Evolutionary conservation across 2,888 invertebrate species (phyloP).

Genomic region (Elmis aenea): DNA sequence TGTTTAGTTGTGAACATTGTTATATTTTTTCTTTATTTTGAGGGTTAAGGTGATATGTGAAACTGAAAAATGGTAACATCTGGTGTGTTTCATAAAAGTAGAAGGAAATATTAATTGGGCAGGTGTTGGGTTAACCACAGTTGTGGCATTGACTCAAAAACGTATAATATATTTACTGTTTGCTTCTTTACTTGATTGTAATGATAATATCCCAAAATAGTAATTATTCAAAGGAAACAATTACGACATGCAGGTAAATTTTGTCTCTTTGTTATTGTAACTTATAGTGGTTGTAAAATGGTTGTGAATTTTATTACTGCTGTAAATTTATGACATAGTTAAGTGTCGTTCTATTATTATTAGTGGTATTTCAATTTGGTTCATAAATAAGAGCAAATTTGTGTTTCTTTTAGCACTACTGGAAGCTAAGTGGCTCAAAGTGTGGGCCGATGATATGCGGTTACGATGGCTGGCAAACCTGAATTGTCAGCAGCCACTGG

Average conservation of each 20-base stretch:
- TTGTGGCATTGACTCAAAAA: conserved; percentile 18
- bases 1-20: conserved; percentile 27
- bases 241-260: conserved; percentile 49
- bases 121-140: conserved; percentile 44
- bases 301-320: too few species aligned
- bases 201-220: conserved; percentile 44
- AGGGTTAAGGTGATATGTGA: conserved; percentile 9
- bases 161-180: conserved; percentile 8
- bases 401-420: conserved; percentile 38
- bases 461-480: conserved; percentile 75
- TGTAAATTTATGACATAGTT: too few species aligned
- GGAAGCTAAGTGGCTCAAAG: conserved; percentile 46
- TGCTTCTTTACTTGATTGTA: conserved; percentile 34
- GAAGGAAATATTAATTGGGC: conserved; percentile 38
- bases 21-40: conserved; percentile 18
- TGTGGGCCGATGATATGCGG: conserved; percentile 66
- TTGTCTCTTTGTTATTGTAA: too few species aligned
- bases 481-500: conserved; percentile 57
- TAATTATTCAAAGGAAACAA: conserved; percentile 36
- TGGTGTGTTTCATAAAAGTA: conserved; percentile 24
- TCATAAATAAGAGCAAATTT: too few species aligned
- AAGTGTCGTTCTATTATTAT: too few species aligned
- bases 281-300: too few species aligned
- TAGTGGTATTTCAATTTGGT: too few species aligned
- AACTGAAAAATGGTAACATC: conserved; percentile 23